A percentile compares a stretch with the other conserved stretches of the same genome.
phyloP scores from a whole-genome alignment of 2,113 vertebrate genomes.

The Rattus norvegicus region DNA sequence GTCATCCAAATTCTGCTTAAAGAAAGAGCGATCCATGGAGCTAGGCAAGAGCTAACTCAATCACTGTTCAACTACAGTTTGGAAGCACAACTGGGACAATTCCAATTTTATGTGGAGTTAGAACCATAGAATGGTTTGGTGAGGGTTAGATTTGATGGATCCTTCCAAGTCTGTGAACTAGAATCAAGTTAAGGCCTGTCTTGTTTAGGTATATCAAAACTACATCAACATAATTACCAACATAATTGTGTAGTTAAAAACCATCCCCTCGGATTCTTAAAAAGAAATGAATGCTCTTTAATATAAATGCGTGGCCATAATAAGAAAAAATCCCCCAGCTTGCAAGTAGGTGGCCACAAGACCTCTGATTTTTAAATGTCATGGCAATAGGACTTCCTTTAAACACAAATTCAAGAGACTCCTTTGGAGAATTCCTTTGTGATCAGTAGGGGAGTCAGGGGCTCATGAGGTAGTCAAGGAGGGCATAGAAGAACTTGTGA shows the following conservation, averaged over 20 bases:
- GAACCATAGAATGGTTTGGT: neutral
- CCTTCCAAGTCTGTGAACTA: neutral
- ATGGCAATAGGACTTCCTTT: slow-evolving; percentile 31
- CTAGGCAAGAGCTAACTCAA: neutral
- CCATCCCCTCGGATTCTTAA: neutral
- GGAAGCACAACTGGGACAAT: neutral
- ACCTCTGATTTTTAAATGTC: slow-evolving; percentile 6
- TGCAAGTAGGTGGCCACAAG: neutral
- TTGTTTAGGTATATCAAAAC: neutral
- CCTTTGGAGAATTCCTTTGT: neutral
- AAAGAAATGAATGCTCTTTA: neutral
- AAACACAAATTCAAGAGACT: neutral
- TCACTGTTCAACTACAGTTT: neutral
- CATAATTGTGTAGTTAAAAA: slow-evolving; percentile 15
- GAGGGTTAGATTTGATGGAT: neutral
- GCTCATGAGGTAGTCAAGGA: neutral
- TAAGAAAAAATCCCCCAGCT: neutral
- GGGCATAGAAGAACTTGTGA: neutral
- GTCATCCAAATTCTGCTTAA: neutral
- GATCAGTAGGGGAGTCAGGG: neutral
- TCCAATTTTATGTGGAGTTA: neutral
- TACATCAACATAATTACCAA: neutral
- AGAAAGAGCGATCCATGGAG: neutral
- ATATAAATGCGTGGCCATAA: neutral
- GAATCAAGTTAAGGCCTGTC: neutral